These are phyloP conservation scores for Grantiella picta DNA, from an alignment of 2,113 vertebrate genomes.

Conservation along the genomic window DNA sequence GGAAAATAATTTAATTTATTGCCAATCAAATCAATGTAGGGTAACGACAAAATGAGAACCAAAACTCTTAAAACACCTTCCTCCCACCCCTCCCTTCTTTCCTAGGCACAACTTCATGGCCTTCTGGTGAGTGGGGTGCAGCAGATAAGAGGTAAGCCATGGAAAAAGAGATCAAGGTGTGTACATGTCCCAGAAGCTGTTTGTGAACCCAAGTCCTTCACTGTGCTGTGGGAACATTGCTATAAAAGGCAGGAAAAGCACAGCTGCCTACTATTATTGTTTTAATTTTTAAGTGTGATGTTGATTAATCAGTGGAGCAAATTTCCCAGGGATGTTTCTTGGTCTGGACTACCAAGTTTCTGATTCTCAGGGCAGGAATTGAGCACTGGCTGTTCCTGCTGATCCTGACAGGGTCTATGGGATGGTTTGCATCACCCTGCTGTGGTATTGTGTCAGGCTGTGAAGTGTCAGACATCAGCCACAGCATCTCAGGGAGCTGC, in stretches of 20 bases:
- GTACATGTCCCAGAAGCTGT: neutral
- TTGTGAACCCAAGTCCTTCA: neutral
- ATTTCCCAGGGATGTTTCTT: neutral
- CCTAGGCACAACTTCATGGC: neutral
- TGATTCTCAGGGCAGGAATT: neutral
- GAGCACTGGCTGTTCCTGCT: neutral
- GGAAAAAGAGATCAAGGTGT: neutral
- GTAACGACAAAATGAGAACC: neutral
- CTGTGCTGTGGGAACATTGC: neutral
- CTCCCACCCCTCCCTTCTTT: neutral
- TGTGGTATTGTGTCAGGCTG: neutral
- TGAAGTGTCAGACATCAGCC: neutral
- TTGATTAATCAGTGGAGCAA: neutral
- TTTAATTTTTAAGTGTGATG: constrained; percentile 4
- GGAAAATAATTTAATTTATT: neutral
- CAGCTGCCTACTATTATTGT: constrained; percentile 4
- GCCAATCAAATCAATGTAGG: neutral
- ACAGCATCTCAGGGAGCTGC: neutral
- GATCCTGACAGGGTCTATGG: neutral
- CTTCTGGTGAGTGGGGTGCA: neutral
- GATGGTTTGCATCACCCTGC: neutral
- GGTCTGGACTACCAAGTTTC: neutral
- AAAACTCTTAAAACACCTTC: neutral
- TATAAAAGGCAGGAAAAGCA: constrained; percentile 26
- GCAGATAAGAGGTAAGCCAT: neutral